Base-by-base conservation (phyloP, 2,113 vertebrate genomes). In the Notechis scutatus region DNA sequence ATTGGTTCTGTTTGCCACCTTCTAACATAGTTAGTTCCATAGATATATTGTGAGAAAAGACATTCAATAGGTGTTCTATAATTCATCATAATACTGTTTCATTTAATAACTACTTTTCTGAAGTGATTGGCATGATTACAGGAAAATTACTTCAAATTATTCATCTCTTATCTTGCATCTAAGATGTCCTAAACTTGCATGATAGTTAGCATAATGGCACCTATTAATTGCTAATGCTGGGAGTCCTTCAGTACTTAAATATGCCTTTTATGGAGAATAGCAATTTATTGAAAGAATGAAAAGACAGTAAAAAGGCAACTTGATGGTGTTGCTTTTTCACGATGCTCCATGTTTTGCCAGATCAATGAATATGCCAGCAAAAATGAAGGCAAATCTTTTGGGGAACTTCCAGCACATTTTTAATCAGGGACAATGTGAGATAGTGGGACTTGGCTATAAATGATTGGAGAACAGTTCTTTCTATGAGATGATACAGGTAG, bases 71-170 rank as follows among this genome's bases (percentile, higher is more conserved):
- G 97, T 98, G 97, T 97, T 97, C 97, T 98, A 96, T 98, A 98
- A 98, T 98, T 98, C 98, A 98, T 98, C 97, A 97, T 98, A 98
- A 98, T 97, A 98, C 97, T 96, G 96, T 98, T 98, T 98, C 98
- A 97, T 98, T 98, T 98, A 98, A 98, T 98, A 98, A 98, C 97
- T 98, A 97, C 98, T 98, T 98, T 98, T 96, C 97, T 98, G 96
- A 98, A 98, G 98, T 98, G 98, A 98, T 98, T 98, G 98, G 97
- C 98, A 97, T 98, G 98, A 98, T 98, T 98, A 97, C 97, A 97
- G 97, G 97, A 98, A 98, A 98, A 98, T 98, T 98, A 97, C 97
- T 97, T 98, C 98, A 98, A 98, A 98, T 98, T 98, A 98, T 98
- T 97, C 97, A 96, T 98, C 98, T 98, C 98, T 98, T 98, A 98